Evolutionary conservation across 2,797 vertebrate genomes (phyloP), one percentile per base, ranked within the genome.

Genomic region (Gouania willdenowi): DNA sequence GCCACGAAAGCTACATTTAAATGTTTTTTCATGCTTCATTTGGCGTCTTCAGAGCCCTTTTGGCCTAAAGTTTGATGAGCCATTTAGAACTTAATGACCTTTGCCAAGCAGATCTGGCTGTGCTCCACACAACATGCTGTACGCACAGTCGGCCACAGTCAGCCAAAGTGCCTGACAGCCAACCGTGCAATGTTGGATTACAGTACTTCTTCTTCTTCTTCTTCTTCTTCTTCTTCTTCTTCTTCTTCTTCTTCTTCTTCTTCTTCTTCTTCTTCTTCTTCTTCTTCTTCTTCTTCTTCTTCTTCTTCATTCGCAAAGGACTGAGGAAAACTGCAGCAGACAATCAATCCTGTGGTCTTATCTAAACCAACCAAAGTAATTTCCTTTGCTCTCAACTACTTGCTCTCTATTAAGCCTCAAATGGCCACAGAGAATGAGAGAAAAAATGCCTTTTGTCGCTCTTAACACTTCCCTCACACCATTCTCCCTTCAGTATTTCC

Each of bases 341-440:
- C 57, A 71, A 68, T 69, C 68, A 50, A 59, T 79, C 66, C 72
- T 77, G 46, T 55, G 32, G 76, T 63, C 66, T 82, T 79, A 79
- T 83, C 64, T 44, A 71, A 76, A 61, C 43, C 35, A 50, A 57
- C 58, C 46, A 56, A 74, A 75, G 56, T 71, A 61, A 66, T 67
- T 54, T 62, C 34, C 57, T 70, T 72, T 44, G 74, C 74, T 63
- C 42, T 47, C 26, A 0, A 23, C 14, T 16, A 11, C 3, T 41
- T n/a, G 23, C 60, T 48, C 41, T 43, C 35, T 41, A 44, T 46
- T 3, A 24, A 33, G 44, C 42, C 3, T 1, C 53, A 38, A 20
- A n/a, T 41, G 39, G 26, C 11, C 7, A 32, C 4, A 34, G 23
- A 14, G 59, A 11, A 22, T 15, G 8, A 31, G 41, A 54, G 27